Evolutionary conservation across 1,140 invertebrate species (phyloP).

Genomic region (Ganaspis sp.): DNA sequence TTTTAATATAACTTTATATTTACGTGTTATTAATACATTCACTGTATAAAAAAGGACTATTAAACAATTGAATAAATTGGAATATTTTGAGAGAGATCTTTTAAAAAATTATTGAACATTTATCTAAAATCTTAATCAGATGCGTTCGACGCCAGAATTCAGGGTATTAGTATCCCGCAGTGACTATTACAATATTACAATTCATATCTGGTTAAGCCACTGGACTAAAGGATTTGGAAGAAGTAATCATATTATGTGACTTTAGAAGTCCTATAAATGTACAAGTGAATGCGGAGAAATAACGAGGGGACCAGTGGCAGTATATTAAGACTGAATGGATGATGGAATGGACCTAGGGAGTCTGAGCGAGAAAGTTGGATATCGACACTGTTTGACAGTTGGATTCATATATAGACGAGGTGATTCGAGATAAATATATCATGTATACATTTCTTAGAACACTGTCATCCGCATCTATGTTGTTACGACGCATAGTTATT

Average conservation of each 20-base stretch:
- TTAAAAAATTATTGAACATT: conserved; percentile 3
- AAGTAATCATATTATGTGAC: not conserved
- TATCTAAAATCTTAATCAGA: conserved; percentile 21
- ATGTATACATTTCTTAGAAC: conserved; percentile 47
- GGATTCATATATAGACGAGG: conserved; percentile 34
- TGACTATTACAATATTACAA: conserved; percentile 35
- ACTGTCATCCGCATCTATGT: conserved; percentile 56
- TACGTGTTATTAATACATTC: too few relatives aligned
- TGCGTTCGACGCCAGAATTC: conserved; percentile 2
- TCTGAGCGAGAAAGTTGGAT: not conserved
- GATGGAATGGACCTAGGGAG: not conserved
- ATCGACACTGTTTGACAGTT: not conserved
- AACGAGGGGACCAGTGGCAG: not conserved
- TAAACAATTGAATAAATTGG: not conserved
- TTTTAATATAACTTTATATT: too few relatives aligned
- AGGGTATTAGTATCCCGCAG: conserved; percentile 57
- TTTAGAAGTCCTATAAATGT: conserved; percentile 14
- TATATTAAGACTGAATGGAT: too few relatives aligned
- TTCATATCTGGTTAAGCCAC: too few relatives aligned
- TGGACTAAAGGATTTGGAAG: not conserved
- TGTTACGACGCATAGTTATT: conserved; percentile 30
- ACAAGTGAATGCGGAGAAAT: conserved; percentile 3
- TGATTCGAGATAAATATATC: conserved; percentile 59
- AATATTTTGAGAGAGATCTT: not conserved
- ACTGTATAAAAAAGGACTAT: too few relatives aligned